Percentiles rank a stretch among this genome's conserved stretches.
Conservation (phyloP, 2,888 invertebrate genomes). For the Periphyllus acericola region DNA sequence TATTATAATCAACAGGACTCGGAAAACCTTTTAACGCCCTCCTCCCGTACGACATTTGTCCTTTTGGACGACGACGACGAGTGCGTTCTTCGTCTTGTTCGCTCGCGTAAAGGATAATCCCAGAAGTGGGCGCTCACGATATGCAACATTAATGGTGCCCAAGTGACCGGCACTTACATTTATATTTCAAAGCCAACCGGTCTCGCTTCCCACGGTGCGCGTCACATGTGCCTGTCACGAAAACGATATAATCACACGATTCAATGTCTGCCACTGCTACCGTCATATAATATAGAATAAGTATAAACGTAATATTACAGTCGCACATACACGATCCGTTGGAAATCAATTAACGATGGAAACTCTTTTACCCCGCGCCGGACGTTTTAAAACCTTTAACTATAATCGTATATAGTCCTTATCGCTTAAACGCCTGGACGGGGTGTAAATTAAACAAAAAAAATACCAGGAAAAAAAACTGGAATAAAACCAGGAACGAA, state of each 20-base stretch:
- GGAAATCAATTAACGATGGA: not conserved
- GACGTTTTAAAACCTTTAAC: not conserved
- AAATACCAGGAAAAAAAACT: not conserved
- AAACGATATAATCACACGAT: conserved; percentile 38
- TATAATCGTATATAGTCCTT: not conserved
- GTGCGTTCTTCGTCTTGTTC: not conserved
- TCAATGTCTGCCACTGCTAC: not conserved
- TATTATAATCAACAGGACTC: conserved; percentile 21
- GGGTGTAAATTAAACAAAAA: not conserved
- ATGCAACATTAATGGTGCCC: conserved; percentile 59
- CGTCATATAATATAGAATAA: not conserved
- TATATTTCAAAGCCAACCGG: conserved; percentile 61
- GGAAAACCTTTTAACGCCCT: conserved; percentile 55
- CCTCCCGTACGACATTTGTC: not conserved
- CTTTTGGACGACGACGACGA: not conserved
- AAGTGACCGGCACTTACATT: conserved; percentile 59
- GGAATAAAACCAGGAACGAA: not conserved
- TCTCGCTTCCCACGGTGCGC: conserved; percentile 55
- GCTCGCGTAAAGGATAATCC: conserved; percentile 31
- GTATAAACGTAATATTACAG: not conserved
- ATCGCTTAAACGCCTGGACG: not conserved
- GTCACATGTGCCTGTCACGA: conserved; percentile 42
- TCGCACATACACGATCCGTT: not conserved
- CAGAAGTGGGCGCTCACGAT: conserved; percentile 25
- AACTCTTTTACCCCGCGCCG: not conserved